Evolutionary conservation across 1,140 invertebrate species (phyloP), one percentile per base, ranked within the genome.

Genomic region (Leguminivora glycinivorella): DNA sequence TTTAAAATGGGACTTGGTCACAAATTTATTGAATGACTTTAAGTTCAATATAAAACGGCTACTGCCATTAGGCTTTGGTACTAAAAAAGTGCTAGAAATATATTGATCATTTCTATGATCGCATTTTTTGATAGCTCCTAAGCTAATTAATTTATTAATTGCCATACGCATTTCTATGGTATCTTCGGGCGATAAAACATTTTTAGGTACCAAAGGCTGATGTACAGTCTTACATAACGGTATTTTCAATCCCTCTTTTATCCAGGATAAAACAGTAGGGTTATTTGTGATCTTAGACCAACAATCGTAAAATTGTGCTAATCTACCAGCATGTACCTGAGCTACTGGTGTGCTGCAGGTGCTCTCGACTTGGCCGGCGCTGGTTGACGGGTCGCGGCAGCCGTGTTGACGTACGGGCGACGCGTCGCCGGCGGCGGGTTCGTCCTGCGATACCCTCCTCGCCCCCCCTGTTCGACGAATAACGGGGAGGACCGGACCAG

Each of bases 391-490:
- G 25, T 67, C 34, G 63, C 5, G 14, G 34, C 63, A 17, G 43
- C 2, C 9, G 4, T 47, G 43, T 47, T 47, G 43, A 47, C 17
- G 43, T 47, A 47, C 43, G 43, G 43, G 43, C 43, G 43, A 47
- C 43, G 43, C 43, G 43, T 47, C 43, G 40, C 40, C 40, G 40
- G 40, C 12, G 40, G 12, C 10, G 43, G 43, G n/a, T 47, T 3
- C 43, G 14, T 68, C 67, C 24, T 68, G 17, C 47, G 40, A 26
- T 24, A 22, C 17, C 68, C 68, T 69, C 68, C 68, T 14, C 68
- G 68, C 68, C 68, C 68, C 68, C 47, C 68, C 68, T 58, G 68
- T 69, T 60, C 31, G 69, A 38, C 24, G 69, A 63, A 22, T 70
- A 47, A 43, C 69, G 56, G 12, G 69, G 56, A 63, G 69, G 56